Base-by-base conservation (phyloP, 2,888 invertebrate species). In the Tridacna gigas region DNA sequence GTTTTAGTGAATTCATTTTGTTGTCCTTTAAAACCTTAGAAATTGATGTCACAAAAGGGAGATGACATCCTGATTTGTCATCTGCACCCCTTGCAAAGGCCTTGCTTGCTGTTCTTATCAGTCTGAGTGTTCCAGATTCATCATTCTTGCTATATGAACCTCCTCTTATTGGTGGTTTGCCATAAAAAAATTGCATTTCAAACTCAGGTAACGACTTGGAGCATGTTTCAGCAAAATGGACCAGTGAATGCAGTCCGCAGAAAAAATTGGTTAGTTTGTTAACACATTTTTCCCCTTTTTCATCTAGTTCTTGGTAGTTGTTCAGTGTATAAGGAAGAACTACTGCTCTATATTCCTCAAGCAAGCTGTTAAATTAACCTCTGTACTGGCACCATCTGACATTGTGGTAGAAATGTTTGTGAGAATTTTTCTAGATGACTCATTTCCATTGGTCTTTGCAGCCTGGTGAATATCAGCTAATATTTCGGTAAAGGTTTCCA, bases 191-290 rank as follows among this genome's bases (percentile, higher is more conserved):
- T 37, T 74, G 37, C 47, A 63, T 79, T 67, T 79, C 73, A 22
- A 79, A 67, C 61, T 79, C 63, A 26, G 11, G 45, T 15, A 79
- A 26, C 60, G 84, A 47, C 69, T 81, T 74, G 25, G 65, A 13
- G 48, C 65, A 61, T 11, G 75, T 71, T 83, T 86, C 83, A n/a
- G 80, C 82, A 56, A 85, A 69, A n/a, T 85, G 79, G 4, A 82
- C 80, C 45, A 82, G 73, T 5, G 77, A 79, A 67, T 82, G 82
- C 15, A 82, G 69, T 12, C 80, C 85, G 74, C 82, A 85, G n/a
- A 84, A 85, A 51, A 85, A 85, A 56, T 84, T 84, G 26, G 56
- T 75, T n/a, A 78, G 74, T 15, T 63, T 78, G 45, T 67, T 51
- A 12, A 73, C 47, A 65, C 74, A 28, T 25, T 20, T 26, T 74